Evolutionary conservation across 2,113 vertebrate species (phyloP).

Genomic region (Furnarius figulus): DNA sequence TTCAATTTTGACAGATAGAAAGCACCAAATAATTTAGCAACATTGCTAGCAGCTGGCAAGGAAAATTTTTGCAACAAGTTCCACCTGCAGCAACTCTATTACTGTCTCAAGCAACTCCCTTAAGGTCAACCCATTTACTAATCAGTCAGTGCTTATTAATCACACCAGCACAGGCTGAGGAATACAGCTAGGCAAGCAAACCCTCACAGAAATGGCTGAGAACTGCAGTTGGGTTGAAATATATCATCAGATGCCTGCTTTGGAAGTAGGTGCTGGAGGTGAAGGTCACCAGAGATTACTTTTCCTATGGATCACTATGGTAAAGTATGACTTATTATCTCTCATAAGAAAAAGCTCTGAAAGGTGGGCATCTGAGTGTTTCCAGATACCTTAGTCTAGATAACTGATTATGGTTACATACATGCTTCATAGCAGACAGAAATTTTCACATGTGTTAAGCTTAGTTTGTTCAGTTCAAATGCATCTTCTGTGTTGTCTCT

Average conservation of each 20-base stretch:
- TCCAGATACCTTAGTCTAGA: background rate
- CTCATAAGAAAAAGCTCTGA: background rate
- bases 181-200: background rate
- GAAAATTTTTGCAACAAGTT: background rate
- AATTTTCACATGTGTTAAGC: background rate
- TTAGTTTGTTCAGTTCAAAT: background rate
- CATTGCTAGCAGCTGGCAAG: background rate
- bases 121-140: background rate
- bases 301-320: background rate
- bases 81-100: background rate
- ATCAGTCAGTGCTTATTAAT: background rate
- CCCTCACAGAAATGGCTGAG: background rate
- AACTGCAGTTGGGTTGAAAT: background rate
- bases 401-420: background rate
- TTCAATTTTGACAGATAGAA: background rate
- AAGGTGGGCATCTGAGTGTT: background rate
- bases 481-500: background rate
- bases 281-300: background rate
- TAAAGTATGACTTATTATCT: background rate
- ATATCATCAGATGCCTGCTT: rapidly evolving
- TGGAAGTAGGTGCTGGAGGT: background rate
- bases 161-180: background rate
- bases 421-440: background rate
- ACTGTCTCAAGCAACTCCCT: background rate
- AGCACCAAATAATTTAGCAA: background rate